Evolutionary conservation across 2,113 vertebrate genomes (phyloP).

Genomic region (Natator depressus): DNA sequence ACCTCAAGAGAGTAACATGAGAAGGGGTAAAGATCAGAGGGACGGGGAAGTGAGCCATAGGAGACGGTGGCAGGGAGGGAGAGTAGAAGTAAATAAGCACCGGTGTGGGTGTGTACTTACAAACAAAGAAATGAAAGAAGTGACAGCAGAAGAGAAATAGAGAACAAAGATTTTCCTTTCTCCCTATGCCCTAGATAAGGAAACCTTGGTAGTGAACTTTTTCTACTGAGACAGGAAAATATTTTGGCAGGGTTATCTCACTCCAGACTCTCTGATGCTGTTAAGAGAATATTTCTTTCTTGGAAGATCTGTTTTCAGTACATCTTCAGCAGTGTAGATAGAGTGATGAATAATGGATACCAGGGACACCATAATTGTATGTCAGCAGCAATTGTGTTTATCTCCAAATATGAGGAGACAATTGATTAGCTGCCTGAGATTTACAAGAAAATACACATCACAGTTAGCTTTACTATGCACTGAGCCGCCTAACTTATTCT

Average conservation of each 20-base stretch:
- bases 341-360: neutral
- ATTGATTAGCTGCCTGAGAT: conserved; percentile 6
- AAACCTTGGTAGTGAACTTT: conserved; percentile 25
- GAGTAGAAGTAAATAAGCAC: neutral
- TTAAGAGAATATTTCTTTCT: conserved; percentile 10
- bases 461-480: neutral
- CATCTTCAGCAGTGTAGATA: neutral
- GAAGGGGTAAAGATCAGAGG: neutral
- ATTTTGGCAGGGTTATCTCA: neutral
- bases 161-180: neutral
- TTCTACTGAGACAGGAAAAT: conserved; percentile 1
- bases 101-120: neutral
- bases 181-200: neutral
- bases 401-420: neutral
- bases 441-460: neutral
- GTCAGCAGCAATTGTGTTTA: neutral
- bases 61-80: neutral
- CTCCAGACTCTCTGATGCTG: neutral
- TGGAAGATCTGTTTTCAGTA: conserved; percentile 11
- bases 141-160: conserved; percentile 4
- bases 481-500: neutral
- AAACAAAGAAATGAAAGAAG: conserved; percentile 12
- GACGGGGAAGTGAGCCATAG: neutral
- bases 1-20: neutral
- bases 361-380: neutral